A percentile compares a stretch with the other conserved stretches of the same genome.
Evolutionary conservation across 2,888 invertebrate species (phyloP).

Genomic region (Drosophila parthenogenetica): DNA sequence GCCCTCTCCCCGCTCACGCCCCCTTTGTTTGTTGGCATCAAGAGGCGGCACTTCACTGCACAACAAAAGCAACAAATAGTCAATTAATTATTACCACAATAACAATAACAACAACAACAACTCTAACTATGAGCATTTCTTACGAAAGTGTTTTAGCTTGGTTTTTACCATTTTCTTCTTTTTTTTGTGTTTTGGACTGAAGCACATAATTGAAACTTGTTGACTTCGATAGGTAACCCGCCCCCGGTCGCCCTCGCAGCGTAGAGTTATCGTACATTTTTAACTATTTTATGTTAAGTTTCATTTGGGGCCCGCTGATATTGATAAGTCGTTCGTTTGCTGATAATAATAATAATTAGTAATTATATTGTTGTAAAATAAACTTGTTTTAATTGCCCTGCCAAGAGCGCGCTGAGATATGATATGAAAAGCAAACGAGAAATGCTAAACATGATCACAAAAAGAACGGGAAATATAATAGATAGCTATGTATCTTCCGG

Average conservation of each 20-base stretch:
- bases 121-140: slow-evolving; percentile 60
- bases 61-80: slow-evolving; percentile 79
- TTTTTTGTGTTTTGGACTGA: slow-evolving; percentile 35
- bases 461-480: slow-evolving; percentile 14
- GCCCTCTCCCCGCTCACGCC: slow-evolving; percentile 1
- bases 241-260: not conserved
- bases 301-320: slow-evolving; percentile 63
- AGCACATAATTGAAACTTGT: slow-evolving; percentile 80
- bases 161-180: slow-evolving; percentile 29
- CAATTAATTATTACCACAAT: slow-evolving; percentile 77
- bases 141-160: slow-evolving; percentile 68
- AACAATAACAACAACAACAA: slow-evolving; percentile 48
- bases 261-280: slow-evolving; percentile 31
- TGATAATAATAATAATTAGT: slow-evolving; percentile 81
- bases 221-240: slow-evolving; percentile 54
- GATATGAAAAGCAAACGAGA: slow-evolving; percentile 43
- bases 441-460: slow-evolving; percentile 45
- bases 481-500: slow-evolving; percentile 19
- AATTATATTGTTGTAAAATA: slow-evolving; percentile 81
- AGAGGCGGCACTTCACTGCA: slow-evolving; percentile 66
- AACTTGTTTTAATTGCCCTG: slow-evolving; percentile 79
- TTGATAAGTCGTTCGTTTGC: slow-evolving; percentile 61
- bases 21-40: not conserved
- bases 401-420: slow-evolving; percentile 55
- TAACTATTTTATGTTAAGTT: slow-evolving; percentile 78